Conservation (phyloP, 2,888 invertebrate species). For the Zonitis immaculata region DNA sequence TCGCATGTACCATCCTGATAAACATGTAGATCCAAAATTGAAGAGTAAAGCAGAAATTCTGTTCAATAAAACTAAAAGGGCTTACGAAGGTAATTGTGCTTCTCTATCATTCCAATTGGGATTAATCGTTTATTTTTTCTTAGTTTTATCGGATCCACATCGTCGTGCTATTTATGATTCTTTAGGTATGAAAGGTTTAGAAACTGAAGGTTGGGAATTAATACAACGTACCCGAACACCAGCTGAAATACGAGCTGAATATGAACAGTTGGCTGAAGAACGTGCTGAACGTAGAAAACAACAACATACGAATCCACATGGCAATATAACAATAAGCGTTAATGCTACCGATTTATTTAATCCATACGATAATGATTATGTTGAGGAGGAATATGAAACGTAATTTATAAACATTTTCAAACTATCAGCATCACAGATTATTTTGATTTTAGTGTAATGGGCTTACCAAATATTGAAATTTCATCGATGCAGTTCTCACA, state of each 20-base stretch:
- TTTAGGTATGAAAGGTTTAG: conserved; percentile 82
- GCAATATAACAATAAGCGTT: conserved; percentile 78
- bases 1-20: conserved; percentile 94
- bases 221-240: conserved; percentile 89
- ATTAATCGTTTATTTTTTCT: conserved; percentile 20
- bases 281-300: conserved; percentile 83
- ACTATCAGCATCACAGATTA: not conserved
- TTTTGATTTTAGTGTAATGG: conserved; percentile 24
- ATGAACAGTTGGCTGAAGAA: conserved; percentile 80
- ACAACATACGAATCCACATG: conserved; percentile 88
- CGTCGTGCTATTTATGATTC: conserved; percentile 93
- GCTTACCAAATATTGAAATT: conserved; percentile 75
- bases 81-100: conserved; percentile 73
- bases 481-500: conserved; percentile 91
- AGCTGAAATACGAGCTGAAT: conserved; percentile 94
- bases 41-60: conserved; percentile 88
- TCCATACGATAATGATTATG: conserved; percentile 68
- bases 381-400: conserved; percentile 46
- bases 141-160: conserved; percentile 88
- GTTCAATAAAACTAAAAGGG: conserved; percentile 89
- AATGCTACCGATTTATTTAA: conserved; percentile 93
- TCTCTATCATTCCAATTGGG: too few species aligned
- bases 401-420: conserved; percentile 20
- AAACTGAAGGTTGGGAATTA: conserved; percentile 94
- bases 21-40: conserved; percentile 77